Evolutionary conservation across 2,113 vertebrate genomes (phyloP).

Genomic region (Ibidorhyncha struthersii): DNA sequence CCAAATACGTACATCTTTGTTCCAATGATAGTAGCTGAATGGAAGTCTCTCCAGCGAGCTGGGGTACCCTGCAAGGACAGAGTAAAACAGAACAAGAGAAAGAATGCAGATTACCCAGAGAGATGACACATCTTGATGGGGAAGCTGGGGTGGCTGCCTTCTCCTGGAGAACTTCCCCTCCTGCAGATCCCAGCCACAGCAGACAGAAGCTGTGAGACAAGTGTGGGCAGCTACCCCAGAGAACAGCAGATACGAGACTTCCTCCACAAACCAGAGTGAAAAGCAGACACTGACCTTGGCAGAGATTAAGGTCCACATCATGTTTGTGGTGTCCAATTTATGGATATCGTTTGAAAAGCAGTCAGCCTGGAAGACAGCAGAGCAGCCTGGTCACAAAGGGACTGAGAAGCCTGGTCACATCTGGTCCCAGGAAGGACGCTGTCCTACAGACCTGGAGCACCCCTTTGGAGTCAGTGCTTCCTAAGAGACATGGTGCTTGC

Average conservation of each 20-base stretch:
- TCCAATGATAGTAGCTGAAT: slow-evolving; percentile 95
- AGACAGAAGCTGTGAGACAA: background rate
- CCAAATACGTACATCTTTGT: slow-evolving; percentile 97
- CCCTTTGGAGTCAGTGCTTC: background rate
- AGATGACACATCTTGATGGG: background rate
- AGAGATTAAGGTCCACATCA: slow-evolving; percentile 93
- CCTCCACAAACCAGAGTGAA: background rate
- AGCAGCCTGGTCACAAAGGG: background rate
- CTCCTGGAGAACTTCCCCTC: background rate
- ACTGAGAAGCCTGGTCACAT: background rate
- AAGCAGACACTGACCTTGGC: slow-evolving; percentile 83
- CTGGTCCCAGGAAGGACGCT: background rate
- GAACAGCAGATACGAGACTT: background rate
- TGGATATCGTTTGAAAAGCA: slow-evolving; percentile 99
- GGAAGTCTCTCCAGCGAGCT: slow-evolving; percentile 97
- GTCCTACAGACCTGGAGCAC: background rate
- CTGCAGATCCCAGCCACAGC: background rate
- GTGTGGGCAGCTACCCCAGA: background rate
- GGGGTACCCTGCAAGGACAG: slow-evolving; percentile 82
- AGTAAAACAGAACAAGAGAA: background rate
- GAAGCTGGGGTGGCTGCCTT: background rate
- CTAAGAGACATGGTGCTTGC: background rate
- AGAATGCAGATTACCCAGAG: background rate
- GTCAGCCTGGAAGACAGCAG: slow-evolving; percentile 84
- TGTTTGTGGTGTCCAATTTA: slow-evolving; percentile 90